phyloP scores from a whole-genome alignment of 2,113 vertebrate genomes.

The Oreochromis niloticus region DNA sequence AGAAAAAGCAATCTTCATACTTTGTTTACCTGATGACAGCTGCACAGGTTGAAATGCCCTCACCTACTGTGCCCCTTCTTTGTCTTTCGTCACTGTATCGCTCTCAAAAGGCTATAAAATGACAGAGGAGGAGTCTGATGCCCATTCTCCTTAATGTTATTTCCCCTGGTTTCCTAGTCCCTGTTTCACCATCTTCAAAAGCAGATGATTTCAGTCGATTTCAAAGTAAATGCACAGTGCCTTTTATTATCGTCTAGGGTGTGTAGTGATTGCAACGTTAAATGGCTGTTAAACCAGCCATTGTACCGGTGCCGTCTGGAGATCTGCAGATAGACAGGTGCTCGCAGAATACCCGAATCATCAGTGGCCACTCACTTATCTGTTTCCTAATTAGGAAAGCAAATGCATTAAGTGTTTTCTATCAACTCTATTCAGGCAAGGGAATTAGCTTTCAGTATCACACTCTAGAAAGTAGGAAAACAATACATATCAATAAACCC shows the following conservation, averaged over 20 bases:
- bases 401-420: conserved; percentile 35
- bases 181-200: conserved; percentile 33
- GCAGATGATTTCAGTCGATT: conserved; percentile 44
- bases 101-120: neutral
- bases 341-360: conserved; percentile 29
- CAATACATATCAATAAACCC: conserved; percentile 33
- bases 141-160: conserved; percentile 29
- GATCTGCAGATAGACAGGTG: conserved; percentile 59
- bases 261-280: conserved; percentile 48
- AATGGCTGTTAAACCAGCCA: conserved; percentile 56
- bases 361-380: conserved; percentile 39
- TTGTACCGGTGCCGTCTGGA: conserved; percentile 52
- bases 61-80: neutral
- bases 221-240: conserved; percentile 20
- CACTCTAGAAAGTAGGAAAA: neutral
- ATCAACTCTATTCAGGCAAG: neutral
- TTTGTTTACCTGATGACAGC: conserved; percentile 1
- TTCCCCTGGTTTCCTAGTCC: neutral
- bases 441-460: conserved; percentile 5
- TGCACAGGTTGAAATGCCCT: neutral
- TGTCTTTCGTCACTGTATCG: neutral
- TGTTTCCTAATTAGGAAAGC: conserved; percentile 45
- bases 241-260: conserved; percentile 43
- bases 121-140: conserved; percentile 5
- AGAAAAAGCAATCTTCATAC: neutral